Evolutionary conservation across 2,888 invertebrate genomes (phyloP).

Genomic region (Zaprionus lineosus): DNA sequence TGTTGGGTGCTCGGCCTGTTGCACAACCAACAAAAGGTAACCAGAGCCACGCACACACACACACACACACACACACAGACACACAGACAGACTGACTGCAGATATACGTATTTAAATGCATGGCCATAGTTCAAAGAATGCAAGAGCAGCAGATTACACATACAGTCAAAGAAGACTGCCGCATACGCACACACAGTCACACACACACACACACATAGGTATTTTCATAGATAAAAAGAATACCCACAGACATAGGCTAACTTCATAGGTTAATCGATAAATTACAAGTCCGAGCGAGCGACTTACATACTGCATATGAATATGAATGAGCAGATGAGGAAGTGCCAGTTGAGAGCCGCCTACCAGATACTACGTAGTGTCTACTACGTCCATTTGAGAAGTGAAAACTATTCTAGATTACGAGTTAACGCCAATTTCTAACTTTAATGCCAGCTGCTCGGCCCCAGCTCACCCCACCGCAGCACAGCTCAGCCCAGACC

Average conservation of each 20-base stretch:
- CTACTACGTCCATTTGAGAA: too few relatives aligned
- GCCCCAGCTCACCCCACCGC: too few relatives aligned
- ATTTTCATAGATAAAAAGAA: background rate
- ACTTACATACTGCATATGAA: constrained; percentile 7
- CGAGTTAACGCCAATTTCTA: too few relatives aligned
- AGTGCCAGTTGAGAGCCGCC: too few relatives aligned
- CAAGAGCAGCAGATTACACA: constrained; percentile 49
- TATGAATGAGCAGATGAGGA: constrained; percentile 51
- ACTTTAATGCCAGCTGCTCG: too few relatives aligned
- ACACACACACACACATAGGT: background rate
- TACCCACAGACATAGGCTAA: constrained; percentile 30
- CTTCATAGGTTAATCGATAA: constrained; percentile 48
- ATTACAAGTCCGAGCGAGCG: constrained; percentile 40
- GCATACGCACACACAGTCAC: constrained; percentile 6
- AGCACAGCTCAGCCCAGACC: too few relatives aligned
- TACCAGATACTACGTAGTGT: background rate
- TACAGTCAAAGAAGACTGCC: too few relatives aligned
- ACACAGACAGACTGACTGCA: too few relatives aligned
- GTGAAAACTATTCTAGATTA: too few relatives aligned
- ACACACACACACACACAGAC: constrained; percentile 21
- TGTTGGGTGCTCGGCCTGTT: constrained; percentile 34
- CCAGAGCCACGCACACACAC: constrained; percentile 22
- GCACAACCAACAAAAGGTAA: constrained; percentile 60
- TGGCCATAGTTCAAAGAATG: constrained; percentile 41
- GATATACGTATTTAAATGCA: too few relatives aligned